These are phyloP conservation scores for Lasioglossum figueresi DNA, from an alignment of 2,888 invertebrate genomes.

Conservation along the genomic window DNA sequence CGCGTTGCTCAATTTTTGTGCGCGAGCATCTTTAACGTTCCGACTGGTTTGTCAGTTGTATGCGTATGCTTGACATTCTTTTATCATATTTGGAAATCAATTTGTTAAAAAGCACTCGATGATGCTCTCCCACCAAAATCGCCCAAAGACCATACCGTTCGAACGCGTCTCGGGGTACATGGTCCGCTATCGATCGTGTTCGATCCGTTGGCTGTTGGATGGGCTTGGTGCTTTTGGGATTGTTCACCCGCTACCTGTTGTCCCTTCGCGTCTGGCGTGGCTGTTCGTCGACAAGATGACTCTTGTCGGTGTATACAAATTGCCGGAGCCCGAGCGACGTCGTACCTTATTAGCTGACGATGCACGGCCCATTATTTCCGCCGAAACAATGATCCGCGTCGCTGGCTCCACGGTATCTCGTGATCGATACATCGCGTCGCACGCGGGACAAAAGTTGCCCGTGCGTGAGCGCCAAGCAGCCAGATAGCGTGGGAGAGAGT, in stretches of 20 bases:
- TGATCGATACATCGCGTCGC: constrained; percentile 65
- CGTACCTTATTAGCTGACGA: constrained; percentile 63
- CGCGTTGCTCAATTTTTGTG: not conserved
- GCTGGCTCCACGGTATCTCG: constrained; percentile 22
- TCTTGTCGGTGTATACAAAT: constrained; percentile 50
- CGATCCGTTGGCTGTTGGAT: constrained; percentile 9
- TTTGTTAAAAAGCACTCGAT: not conserved
- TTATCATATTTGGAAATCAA: not conserved
- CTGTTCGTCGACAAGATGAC: constrained; percentile 49
- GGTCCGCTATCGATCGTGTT: constrained; percentile 14
- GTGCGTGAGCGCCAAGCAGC: constrained; percentile 19
- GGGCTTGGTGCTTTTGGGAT: not conserved
- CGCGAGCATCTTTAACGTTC: not conserved
- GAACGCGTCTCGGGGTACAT: not conserved
- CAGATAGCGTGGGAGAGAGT: not conserved
- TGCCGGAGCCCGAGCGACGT: constrained; percentile 45
- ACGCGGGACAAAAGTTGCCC: constrained; percentile 41
- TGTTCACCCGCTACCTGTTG: constrained; percentile 47
- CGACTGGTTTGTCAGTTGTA: not conserved
- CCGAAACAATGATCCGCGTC: constrained; percentile 59
- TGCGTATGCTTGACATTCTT: not conserved
- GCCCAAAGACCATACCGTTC: not conserved
- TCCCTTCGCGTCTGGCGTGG: constrained; percentile 24
- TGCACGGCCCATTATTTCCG: constrained; percentile 66
- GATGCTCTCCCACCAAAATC: too few relatives aligned